Conservation (phyloP, 2,797 vertebrate genomes). For the Halcyon leucocephala region DNA sequence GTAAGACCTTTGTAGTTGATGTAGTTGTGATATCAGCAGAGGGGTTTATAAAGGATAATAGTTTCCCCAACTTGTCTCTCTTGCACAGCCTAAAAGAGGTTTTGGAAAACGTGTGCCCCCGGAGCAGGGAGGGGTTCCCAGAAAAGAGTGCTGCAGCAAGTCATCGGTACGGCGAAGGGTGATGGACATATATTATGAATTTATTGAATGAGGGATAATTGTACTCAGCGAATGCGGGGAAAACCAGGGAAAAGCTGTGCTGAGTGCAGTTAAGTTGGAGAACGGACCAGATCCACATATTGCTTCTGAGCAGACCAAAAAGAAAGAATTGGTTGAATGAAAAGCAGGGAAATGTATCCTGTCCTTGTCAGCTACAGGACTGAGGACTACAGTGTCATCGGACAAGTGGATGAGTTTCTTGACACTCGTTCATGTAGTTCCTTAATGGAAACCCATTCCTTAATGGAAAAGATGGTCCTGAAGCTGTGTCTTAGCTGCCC, state of each 20-base stretch:
- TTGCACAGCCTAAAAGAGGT: not conserved
- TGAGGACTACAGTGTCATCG: not conserved
- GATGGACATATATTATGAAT: accelerated
- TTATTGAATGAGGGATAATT: not conserved
- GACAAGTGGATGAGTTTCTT: not conserved
- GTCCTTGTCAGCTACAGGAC: not conserved
- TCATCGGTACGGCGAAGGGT: accelerated
- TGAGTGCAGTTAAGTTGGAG: not conserved
- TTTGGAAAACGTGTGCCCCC: not conserved
- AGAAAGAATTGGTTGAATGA: not conserved
- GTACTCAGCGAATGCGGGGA: not conserved
- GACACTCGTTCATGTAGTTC: not conserved
- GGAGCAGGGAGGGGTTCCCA: not conserved
- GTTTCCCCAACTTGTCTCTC: accelerated
- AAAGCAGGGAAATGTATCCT: not conserved
- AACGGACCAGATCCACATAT: accelerated
- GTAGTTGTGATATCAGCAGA: not conserved
- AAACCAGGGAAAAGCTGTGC: not conserved
- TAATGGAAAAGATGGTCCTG: not conserved
- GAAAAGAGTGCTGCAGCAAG: not conserved
- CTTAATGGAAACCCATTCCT: not conserved
- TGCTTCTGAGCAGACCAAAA: not conserved
- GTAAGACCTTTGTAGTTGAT: accelerated
- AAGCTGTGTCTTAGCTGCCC: not conserved
- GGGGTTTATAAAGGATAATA: not conserved